Base-by-base conservation (phyloP, 64 coral and sea anemone genomes). In the Hydrozoanthus tunicans region DNA sequence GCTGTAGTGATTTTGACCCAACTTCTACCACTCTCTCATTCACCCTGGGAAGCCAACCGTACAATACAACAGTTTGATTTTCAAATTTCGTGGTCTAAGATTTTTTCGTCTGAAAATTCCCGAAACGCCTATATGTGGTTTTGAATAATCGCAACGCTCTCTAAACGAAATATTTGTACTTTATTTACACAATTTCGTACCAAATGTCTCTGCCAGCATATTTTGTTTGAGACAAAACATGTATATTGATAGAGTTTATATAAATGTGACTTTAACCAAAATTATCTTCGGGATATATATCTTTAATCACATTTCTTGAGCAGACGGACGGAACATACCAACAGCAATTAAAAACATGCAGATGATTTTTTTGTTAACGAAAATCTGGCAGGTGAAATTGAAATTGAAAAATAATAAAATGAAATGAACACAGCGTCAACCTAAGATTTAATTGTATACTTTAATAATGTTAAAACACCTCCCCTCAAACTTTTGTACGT, bases 251-350 rank as follows among this genome's bases (percentile, higher is more conserved):
- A 43, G 32, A 43, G 32, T 43, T 43, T 43, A 57, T 58, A 26
- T 11, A 60, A 74, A 61, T 88, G 84, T 88, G 60, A 86, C 72
- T 88, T 88, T 51, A 73, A 6, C 24, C 53, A 43, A 43, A 43
- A 43, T 43, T 43, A 43, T 43, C 32, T 43, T 43, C 32, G 32
- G 32, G 32, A 43, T 10, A 73, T 73, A 32, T 58, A 43, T 25
- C 73, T 43, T 86, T 10, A 15, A 59, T 59, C 68, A 17, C 10
- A 73, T 73, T 88, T 86, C 24, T 20, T 55, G 32, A 43, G 32
- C 32, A 43, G 32, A 43, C 32, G 32, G 32, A 43, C 0, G 32
- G 32, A 43, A 43, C 32, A 43, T 43, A 43, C 32, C 32, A 43
- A 43, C 32, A 43, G 32, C 32, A 43, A 43, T 26, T 3, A 5